Evolutionary conservation across 2,888 invertebrate genomes (phyloP).

Genomic region (Petrolisthes manimaculis): DNA sequence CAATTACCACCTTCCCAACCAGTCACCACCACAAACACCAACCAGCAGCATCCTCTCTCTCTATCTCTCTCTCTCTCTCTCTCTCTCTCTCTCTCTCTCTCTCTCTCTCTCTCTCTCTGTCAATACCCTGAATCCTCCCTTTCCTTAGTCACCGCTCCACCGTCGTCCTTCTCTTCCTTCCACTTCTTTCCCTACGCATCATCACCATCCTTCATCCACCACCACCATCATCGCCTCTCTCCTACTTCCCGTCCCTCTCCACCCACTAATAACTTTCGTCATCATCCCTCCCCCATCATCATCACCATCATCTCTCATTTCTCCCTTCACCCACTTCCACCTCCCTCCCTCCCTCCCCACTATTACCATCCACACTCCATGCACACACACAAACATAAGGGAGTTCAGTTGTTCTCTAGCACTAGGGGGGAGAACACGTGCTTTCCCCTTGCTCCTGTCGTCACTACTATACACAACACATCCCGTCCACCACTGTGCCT

Average conservation of each 20-base stretch:
- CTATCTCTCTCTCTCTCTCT: constrained; percentile 6
- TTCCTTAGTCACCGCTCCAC: neutral
- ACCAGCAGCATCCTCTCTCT: neutral
- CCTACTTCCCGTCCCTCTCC: neutral
- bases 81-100: constrained; percentile 15
- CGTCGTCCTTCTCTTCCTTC: neutral
- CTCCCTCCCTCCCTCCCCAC: constrained; percentile 8
- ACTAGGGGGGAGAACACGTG: too few relatives aligned
- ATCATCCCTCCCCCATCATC: neutral
- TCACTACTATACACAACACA: too few relatives aligned
- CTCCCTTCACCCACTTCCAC: constrained; percentile 6
- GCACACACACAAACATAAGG: too few relatives aligned
- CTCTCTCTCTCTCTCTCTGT: neutral
- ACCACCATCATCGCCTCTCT: neutral
- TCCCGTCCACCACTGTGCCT: too few relatives aligned
- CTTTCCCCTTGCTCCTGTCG: too few relatives aligned
- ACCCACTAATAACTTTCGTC: neutral
- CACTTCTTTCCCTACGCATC: neutral
- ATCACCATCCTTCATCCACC: neutral
- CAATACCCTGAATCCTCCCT: neutral
- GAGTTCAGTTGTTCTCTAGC: too few relatives aligned
- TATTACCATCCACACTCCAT: too few relatives aligned
- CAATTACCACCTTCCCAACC: too few relatives aligned
- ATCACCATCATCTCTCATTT: neutral
- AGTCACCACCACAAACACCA: neutral